Evolutionary conservation across 2,113 vertebrate species (phyloP).

Genomic region (Collichthys lucidus): DNA sequence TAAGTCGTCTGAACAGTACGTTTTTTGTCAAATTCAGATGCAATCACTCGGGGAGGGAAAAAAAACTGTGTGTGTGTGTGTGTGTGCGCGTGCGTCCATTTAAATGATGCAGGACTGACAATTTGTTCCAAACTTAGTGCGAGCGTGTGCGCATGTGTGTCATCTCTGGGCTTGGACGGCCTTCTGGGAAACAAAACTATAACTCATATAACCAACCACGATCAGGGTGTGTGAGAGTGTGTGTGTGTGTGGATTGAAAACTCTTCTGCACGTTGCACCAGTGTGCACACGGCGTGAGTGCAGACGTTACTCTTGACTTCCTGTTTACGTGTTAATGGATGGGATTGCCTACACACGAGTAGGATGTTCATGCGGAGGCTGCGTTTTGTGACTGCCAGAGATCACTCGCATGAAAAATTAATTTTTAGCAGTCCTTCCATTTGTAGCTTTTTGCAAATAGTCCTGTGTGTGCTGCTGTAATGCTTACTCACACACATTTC

Average conservation of each 20-base stretch:
- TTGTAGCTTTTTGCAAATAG: slow-evolving; percentile 4
- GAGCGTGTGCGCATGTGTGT: slow-evolving; percentile 37
- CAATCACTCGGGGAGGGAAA: slow-evolving; percentile 14
- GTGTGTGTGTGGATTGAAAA: slow-evolving; percentile 41
- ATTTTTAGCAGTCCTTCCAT: background rate
- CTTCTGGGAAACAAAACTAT: slow-evolving; percentile 74
- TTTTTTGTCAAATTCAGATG: slow-evolving; percentile 28
- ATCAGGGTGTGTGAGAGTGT: slow-evolving; percentile 40
- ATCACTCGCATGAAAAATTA: background rate
- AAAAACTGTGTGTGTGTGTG: background rate
- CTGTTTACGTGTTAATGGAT: slow-evolving; percentile 20
- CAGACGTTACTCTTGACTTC: background rate
- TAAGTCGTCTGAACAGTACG: slow-evolving; percentile 34
- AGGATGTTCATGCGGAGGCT: background rate
- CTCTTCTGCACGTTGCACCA: slow-evolving; percentile 23
- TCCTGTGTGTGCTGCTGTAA: slow-evolving; percentile 1
- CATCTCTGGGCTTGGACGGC: slow-evolving; percentile 52
- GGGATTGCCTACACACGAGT: background rate
- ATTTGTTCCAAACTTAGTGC: slow-evolving; percentile 42
- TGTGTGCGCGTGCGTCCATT: background rate
- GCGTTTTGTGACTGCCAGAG: background rate
- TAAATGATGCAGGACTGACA: slow-evolving; percentile 42
- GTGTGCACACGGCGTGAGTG: background rate
- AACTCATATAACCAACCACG: slow-evolving; percentile 69
- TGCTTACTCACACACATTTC: background rate